phyloP scores from a whole-genome alignment of 1,140 invertebrate genomes.

The Drosophila repletoides region DNA sequence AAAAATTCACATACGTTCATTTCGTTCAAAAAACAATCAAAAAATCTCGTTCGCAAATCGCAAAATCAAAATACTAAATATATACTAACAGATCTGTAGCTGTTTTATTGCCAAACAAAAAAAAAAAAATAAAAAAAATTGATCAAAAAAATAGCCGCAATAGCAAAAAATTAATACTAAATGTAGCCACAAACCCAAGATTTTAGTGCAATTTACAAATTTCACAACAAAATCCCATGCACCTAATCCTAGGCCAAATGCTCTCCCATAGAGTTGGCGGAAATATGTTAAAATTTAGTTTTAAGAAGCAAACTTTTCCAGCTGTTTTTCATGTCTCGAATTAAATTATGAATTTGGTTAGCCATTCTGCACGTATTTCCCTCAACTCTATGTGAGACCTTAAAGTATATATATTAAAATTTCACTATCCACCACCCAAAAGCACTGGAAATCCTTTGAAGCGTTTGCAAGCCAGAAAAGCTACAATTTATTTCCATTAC shows the following conservation, averaged over 20 bases:
- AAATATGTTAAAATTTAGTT: conserved; percentile 40
- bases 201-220: conserved; percentile 43
- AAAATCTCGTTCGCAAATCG: conserved; percentile 61
- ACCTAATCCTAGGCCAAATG: conserved; percentile 2
- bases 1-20: conserved; percentile 69
- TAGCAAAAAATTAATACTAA: conserved; percentile 33
- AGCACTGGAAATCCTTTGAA: conserved; percentile 34
- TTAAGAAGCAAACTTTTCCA: conserved; percentile 17
- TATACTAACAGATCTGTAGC: conserved; percentile 32
- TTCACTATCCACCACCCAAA: conserved; percentile 8
- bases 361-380: conserved; percentile 36
- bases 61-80: conserved; percentile 30
- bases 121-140: too few relatives aligned
- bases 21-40: conserved; percentile 56
- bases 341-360: neutral
- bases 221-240: conserved; percentile 27
- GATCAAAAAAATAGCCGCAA: conserved; percentile 62
- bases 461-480: conserved; percentile 16
- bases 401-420: conserved; percentile 3
- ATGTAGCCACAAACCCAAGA: conserved; percentile 44
- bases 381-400: conserved; percentile 8
- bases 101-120: conserved; percentile 44
- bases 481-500: conserved; percentile 23
- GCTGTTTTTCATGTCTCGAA: conserved; percentile 5
- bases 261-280: conserved; percentile 7